Conservation (phyloP, 2,113 vertebrate species). For the Solenodon paradoxus region DNA sequence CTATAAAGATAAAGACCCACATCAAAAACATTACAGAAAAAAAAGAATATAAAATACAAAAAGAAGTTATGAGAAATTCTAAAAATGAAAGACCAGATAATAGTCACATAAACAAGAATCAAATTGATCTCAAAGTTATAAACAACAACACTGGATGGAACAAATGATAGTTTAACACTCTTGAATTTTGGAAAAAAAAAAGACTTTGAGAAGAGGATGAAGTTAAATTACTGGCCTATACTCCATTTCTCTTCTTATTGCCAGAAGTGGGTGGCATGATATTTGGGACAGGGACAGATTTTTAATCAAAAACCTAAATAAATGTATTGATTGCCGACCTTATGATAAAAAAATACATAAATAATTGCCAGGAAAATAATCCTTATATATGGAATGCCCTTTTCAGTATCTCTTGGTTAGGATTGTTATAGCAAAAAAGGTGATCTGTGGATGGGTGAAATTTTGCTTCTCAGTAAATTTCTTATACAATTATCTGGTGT, state of each 20-base stretch:
- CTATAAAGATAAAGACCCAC: neutral
- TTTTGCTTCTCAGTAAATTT: neutral
- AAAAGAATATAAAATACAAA: neutral
- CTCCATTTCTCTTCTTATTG: neutral
- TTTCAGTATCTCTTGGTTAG: neutral
- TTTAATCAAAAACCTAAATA: neutral
- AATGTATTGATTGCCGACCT: neutral
- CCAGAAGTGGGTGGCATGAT: neutral
- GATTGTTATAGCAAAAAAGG: neutral
- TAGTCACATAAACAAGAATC: neutral
- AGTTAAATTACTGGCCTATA: neutral
- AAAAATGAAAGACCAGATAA: neutral
- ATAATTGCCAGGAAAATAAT: neutral
- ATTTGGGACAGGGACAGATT: neutral
- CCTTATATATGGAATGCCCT: neutral
- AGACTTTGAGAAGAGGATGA: neutral
- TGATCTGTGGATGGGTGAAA: neutral
- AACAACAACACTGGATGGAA: neutral
- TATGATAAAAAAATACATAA: neutral
- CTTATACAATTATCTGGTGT: neutral
- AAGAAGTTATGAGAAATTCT: neutral
- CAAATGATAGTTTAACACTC: neutral
- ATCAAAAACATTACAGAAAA: neutral
- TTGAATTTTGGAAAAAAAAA: neutral
- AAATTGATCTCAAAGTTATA: neutral